A percentile compares a stretch with the other conserved stretches of the same genome.
Conservation (phyloP, 2,888 invertebrate species). For the Lathronympha strigana region DNA sequence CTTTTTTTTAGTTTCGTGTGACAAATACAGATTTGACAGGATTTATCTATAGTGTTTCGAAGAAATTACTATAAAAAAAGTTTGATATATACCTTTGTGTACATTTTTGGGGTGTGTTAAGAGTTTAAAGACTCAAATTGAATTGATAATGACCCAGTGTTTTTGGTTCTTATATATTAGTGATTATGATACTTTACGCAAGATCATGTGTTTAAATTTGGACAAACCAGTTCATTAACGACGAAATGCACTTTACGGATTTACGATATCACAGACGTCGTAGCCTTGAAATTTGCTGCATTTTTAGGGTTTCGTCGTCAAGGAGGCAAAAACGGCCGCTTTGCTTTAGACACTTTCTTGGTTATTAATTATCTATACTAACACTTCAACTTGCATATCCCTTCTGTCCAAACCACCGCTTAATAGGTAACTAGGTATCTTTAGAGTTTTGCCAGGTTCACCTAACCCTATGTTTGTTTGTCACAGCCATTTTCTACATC, state of each 20-base stretch:
- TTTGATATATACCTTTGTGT: constrained; percentile 2
- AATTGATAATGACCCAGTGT: constrained; percentile 15
- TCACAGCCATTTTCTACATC: no score
- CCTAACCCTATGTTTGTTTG: no score
- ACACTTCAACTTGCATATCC: no score
- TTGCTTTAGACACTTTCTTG: neutral
- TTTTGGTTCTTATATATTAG: constrained; percentile 21
- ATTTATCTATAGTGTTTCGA: no score
- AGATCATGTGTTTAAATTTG: constrained; percentile 9
- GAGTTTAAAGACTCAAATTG: neutral
- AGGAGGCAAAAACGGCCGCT: neutral
- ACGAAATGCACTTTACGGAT: constrained; percentile 7
- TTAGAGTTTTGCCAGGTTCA: no score
- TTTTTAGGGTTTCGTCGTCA: neutral
- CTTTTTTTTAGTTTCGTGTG: no score
- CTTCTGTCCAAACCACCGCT: no score
- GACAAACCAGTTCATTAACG: constrained; percentile 18
- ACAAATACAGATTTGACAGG: no score
- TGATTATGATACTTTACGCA: constrained; percentile 12
- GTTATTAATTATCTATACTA: no score
- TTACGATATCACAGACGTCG: constrained; percentile 13
- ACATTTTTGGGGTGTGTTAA: constrained; percentile 12
- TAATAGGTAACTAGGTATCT: no score
- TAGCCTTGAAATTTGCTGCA: constrained; percentile 7
- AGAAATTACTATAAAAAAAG: no score